Percentiles rank a stretch among this genome's conserved stretches.
Conservation (phyloP, 2,888 invertebrate genomes). For the Ennomos fuscantarius region DNA sequence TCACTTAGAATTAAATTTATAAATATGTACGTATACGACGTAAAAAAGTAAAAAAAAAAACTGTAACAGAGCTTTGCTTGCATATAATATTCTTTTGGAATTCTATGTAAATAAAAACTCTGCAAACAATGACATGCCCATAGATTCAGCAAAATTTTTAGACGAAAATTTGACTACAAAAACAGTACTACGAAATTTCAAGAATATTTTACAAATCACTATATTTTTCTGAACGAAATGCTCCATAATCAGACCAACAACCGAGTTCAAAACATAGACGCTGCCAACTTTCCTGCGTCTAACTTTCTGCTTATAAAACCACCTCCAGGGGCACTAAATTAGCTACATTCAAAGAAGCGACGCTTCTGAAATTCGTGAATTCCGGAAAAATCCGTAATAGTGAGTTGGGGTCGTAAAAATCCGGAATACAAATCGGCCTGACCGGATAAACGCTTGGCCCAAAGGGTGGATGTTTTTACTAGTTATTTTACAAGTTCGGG, state of each 20-base stretch:
- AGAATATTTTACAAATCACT: constrained; percentile 7
- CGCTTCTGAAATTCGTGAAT: constrained; percentile 38
- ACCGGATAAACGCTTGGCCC: constrained; percentile 38
- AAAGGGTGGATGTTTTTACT: constrained; percentile 38
- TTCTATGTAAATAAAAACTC: too few relatives aligned
- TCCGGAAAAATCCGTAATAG: constrained; percentile 42
- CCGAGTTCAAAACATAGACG: constrained; percentile 33
- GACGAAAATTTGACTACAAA: background rate
- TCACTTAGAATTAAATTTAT: too few relatives aligned
- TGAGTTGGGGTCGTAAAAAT: constrained; percentile 44
- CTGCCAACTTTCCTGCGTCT: constrained; percentile 44
- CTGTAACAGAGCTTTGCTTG: too few relatives aligned
- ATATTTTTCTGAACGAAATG: constrained; percentile 27
- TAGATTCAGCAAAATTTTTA: background rate
- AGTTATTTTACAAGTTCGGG: constrained; percentile 34
- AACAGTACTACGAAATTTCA: background rate
- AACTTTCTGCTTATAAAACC: constrained; percentile 56
- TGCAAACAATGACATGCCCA: too few relatives aligned
- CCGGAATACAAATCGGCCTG: constrained; percentile 42
- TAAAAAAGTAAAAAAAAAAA: too few relatives aligned
- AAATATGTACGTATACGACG: too few relatives aligned
- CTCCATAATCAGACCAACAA: constrained; percentile 25
- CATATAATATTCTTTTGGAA: too few relatives aligned
- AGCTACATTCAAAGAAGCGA: constrained; percentile 67
- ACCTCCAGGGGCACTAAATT: constrained; percentile 58